Evolutionary conservation across 2,113 vertebrate genomes (phyloP).

Genomic region (Hystrix cristata): DNA sequence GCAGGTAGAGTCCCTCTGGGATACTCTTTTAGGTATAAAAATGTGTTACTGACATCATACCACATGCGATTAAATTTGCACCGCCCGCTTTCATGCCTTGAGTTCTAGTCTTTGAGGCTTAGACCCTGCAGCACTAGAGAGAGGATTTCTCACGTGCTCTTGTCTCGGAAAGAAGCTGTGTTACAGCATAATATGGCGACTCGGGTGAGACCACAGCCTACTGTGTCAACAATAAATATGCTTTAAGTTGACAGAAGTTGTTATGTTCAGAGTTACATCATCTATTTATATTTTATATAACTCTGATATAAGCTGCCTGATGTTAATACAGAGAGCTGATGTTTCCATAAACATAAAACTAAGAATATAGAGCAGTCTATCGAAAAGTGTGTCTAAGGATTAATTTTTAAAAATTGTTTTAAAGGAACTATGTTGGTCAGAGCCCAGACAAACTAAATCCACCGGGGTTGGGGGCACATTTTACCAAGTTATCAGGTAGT

Average conservation of each 20-base stretch:
- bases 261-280: background rate
- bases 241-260: background rate
- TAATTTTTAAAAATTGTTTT: background rate
- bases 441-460: background rate
- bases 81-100: fast-evolving
- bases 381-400: background rate
- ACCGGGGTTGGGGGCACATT: fast-evolving
- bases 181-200: fast-evolving
- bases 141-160: fast-evolving
- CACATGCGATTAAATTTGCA: fast-evolving
- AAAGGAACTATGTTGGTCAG: background rate
- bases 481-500: background rate
- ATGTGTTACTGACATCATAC: fast-evolving
- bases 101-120: fast-evolving
- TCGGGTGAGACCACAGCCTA: background rate
- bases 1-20: no score
- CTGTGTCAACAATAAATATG: fast-evolving
- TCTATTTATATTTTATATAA: background rate
- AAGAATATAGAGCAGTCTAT: background rate
- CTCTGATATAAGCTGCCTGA: background rate
- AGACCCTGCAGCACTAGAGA: fast-evolving
- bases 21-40: background rate
- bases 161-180: background rate
- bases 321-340: background rate
- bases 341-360: background rate